Percentiles rank a stretch among this genome's conserved stretches.
Evolutionary conservation across 2,888 invertebrate species (phyloP).

Genomic region (Nymphalis c-album): DNA sequence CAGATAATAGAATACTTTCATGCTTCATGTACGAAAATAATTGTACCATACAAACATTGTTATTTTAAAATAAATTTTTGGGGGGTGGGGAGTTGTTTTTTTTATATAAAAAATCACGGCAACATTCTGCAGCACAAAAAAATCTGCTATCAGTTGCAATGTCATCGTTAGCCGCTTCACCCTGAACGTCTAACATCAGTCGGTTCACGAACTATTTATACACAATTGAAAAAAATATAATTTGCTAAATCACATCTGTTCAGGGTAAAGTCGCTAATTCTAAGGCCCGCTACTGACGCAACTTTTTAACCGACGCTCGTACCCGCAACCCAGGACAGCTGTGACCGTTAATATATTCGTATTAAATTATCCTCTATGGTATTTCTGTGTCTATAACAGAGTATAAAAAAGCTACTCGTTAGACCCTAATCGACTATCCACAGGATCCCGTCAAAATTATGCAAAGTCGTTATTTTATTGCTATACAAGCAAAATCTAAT

Average conservation of each 20-base stretch:
- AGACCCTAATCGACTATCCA: conserved; percentile 15
- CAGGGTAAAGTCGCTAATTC: conserved; percentile 56
- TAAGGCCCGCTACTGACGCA: conserved; percentile 49
- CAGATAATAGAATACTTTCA: conserved; percentile 69
- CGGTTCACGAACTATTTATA: conserved; percentile 55
- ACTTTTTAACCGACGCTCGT: conserved; percentile 13
- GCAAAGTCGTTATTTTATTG: conserved; percentile 23
- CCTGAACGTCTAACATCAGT: conserved; percentile 62
- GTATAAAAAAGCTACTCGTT: conserved; percentile 32
- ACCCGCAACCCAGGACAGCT: conserved; percentile 14
- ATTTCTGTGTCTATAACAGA: conserved; percentile 28
- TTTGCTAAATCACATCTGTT: conserved; percentile 57
- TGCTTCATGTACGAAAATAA: conserved; percentile 74
- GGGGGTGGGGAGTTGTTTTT: conserved; percentile 51
- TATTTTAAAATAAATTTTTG: conserved; percentile 58
- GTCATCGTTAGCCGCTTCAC: conserved; percentile 55
- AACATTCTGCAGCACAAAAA: conserved; percentile 68
- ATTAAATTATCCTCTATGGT: conserved; percentile 20
- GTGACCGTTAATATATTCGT: conserved; percentile 12
- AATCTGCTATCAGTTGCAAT: conserved; percentile 69
- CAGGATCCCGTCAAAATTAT: conserved; percentile 12
- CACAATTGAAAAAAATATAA: conserved; percentile 67
- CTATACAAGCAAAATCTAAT: conserved; percentile 28
- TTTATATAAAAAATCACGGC: conserved; percentile 67
- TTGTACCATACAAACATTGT: conserved; percentile 64